phyloP scores from a whole-genome alignment of 92 coral and sea anemone species.

The Bergia sp. region DNA sequence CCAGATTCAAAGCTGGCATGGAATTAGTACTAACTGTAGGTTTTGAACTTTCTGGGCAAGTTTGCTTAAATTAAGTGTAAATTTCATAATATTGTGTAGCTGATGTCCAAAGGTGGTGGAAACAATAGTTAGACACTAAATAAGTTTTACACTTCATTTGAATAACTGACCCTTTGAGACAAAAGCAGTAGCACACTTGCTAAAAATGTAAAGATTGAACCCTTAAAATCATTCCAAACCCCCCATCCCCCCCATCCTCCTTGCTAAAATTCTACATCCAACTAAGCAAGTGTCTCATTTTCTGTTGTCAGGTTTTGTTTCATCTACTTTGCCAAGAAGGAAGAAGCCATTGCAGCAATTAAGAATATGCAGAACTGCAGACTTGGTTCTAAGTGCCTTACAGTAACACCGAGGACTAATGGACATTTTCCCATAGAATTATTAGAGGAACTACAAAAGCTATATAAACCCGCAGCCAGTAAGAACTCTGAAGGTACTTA shows the following conservation, averaged over 20 bases:
- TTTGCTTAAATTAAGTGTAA: too few species aligned
- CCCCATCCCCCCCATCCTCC: not conserved
- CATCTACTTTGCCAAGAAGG: conserved; percentile 10
- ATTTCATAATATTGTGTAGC: too few species aligned
- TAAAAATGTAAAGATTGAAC: too few species aligned
- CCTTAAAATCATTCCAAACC: not conserved
- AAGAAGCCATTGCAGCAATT: conserved; percentile 27
- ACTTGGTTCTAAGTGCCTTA: not conserved
- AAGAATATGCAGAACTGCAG: conserved; percentile 38
- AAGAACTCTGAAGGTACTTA: not conserved
- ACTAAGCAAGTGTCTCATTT: not conserved
- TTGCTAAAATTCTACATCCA: too few species aligned
- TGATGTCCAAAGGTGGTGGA: too few species aligned
- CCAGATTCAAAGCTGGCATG: too few species aligned
- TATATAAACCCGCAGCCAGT: not conserved
- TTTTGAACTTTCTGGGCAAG: too few species aligned
- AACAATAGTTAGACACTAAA: too few species aligned
- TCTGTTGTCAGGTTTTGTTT: conserved; percentile 7
- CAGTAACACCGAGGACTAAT: conserved; percentile 14
- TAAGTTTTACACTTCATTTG: too few species aligned
- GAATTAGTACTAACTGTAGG: too few species aligned
- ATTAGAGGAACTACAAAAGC: not conserved
- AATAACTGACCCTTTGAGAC: too few species aligned
- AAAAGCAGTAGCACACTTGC: too few species aligned
- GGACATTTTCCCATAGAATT: not conserved